Evolutionary conservation across 2,797 vertebrate genomes (phyloP).

Genomic region (Graptemys geographica): DNA sequence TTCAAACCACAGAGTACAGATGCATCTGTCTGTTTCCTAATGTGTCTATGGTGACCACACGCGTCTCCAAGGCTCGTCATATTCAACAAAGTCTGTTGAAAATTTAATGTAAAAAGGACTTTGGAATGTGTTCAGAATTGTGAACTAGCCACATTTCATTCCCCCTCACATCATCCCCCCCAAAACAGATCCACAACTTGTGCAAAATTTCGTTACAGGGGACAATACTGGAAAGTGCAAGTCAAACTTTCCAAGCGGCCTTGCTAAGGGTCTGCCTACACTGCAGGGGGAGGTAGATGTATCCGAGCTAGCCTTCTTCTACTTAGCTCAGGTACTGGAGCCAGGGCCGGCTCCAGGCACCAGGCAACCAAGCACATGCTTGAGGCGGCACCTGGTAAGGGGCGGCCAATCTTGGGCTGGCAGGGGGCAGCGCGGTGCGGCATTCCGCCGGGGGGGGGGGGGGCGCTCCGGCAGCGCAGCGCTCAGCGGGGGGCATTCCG

Average conservation of each 20-base stretch:
- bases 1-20: neutral
- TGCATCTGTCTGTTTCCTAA: neutral
- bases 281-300: neutral
- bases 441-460: too few species aligned
- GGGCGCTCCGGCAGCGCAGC: too few species aligned
- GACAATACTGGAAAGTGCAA: fast-evolving
- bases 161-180: neutral
- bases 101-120: conserved; percentile 24
- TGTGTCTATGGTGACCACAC: neutral
- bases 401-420: too few species aligned
- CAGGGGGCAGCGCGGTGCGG: too few species aligned
- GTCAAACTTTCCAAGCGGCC: neutral
- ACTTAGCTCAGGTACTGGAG: neutral
- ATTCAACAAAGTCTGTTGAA: conserved; percentile 23
- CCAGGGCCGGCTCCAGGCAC: too few species aligned
- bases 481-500: too few species aligned
- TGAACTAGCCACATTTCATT: fast-evolving
- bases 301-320: neutral
- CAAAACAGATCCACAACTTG: neutral
- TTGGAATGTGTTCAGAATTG: neutral
- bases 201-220: neutral
- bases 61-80: neutral
- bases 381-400: too few species aligned
- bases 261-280: neutral
- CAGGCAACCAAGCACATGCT: too few species aligned